Evolutionary conservation across 2,888 invertebrate species (phyloP).

Genomic region (Acleris laterana): DNA sequence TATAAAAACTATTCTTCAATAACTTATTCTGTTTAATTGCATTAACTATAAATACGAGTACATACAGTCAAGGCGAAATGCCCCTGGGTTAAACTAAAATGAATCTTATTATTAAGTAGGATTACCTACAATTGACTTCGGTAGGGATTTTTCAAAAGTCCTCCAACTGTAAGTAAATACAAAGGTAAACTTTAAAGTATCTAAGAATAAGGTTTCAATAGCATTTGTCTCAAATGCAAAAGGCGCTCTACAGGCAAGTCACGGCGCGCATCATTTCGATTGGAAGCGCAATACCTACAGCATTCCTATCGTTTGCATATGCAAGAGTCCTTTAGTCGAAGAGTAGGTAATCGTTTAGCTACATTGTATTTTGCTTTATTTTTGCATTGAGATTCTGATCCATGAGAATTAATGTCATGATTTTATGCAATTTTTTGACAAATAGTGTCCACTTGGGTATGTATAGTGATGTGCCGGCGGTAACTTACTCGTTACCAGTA

Average conservation of each 20-base stretch:
- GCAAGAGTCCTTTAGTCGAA: constrained; percentile 47
- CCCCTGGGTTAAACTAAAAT: background rate
- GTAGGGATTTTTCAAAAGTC: too few species aligned
- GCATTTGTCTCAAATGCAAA: constrained; percentile 3
- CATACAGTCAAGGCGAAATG: too few species aligned
- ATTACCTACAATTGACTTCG: too few species aligned
- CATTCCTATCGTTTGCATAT: constrained; percentile 53
- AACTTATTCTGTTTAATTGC: too few species aligned
- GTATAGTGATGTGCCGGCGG: too few species aligned
- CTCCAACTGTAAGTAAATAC: too few species aligned
- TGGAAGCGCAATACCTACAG: constrained; percentile 53
- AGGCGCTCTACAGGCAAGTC: constrained; percentile 47
- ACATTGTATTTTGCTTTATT: constrained; percentile 27
- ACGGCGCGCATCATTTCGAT: constrained; percentile 54
- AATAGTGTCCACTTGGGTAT: too few species aligned
- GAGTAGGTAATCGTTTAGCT: constrained; percentile 47
- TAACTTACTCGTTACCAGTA: too few species aligned
- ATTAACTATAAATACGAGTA: too few species aligned
- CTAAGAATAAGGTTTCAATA: constrained; percentile 14
- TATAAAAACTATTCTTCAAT: constrained; percentile 15
- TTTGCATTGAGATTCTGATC: background rate
- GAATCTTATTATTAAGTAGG: too few species aligned
- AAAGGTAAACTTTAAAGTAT: background rate
- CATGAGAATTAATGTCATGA: background rate
- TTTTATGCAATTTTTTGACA: too few species aligned